phyloP scores from a whole-genome alignment of 2,113 vertebrate genomes.

The Erythrocercus mccallii region DNA sequence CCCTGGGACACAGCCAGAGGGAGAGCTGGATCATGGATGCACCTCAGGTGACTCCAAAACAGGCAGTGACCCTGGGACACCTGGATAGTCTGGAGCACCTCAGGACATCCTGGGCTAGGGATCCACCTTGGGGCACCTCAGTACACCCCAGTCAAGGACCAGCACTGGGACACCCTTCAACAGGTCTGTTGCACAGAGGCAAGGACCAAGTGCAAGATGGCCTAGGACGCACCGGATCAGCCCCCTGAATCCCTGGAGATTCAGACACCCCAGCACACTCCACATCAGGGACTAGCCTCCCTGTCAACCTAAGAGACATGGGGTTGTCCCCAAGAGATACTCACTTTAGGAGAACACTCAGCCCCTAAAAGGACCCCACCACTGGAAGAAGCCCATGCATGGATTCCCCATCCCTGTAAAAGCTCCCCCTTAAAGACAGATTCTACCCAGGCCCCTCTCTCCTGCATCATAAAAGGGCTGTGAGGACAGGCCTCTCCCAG shows the following conservation, averaged over 20 bases:
- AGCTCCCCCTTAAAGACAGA: not conserved
- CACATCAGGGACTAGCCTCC: not conserved
- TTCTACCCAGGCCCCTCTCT: not conserved
- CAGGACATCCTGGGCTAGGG: too few relatives aligned
- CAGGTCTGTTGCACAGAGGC: not conserved
- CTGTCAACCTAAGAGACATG: not conserved
- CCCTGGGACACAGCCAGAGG: not conserved
- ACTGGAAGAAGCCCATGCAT: not conserved
- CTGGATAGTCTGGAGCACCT: not conserved
- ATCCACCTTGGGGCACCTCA: not conserved
- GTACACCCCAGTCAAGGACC: not conserved
- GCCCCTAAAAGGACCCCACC: not conserved
- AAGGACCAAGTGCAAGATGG: not conserved
- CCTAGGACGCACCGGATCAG: not conserved
- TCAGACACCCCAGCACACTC: accelerated
- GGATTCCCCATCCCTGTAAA: not conserved
- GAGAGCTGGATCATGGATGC: not conserved
- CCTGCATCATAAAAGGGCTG: not conserved
- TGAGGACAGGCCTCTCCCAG: not conserved
- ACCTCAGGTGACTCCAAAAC: not conserved
- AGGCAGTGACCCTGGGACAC: not conserved
- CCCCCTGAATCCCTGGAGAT: not conserved
- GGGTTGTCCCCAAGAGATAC: not conserved
- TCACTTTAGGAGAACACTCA: not conserved
- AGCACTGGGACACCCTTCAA: not conserved